Percentiles rank a stretch among this genome's conserved stretches.
Conservation (phyloP, 2,888 invertebrate genomes). For the Sinotaia quadrata region DNA sequence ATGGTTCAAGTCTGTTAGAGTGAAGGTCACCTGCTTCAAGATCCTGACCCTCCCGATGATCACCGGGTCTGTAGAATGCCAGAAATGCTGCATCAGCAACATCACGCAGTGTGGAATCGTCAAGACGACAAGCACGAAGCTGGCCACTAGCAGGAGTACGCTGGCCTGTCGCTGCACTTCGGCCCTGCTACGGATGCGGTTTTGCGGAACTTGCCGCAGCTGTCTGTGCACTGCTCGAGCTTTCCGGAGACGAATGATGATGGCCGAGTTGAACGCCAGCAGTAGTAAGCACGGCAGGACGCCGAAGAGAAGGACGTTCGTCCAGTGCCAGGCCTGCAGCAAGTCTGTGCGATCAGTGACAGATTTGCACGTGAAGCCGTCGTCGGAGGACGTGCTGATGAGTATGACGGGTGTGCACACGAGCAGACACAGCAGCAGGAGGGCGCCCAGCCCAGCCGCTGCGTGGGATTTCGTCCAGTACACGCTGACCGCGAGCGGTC, state of each 20-base stretch:
- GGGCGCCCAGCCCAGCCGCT: constrained; percentile 26
- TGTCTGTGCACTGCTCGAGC: too few relatives aligned
- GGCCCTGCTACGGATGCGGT: too few relatives aligned
- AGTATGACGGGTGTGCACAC: constrained; percentile 46
- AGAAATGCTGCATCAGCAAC: constrained; percentile 44
- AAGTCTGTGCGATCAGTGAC: constrained; percentile 34
- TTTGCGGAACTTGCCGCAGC: too few relatives aligned
- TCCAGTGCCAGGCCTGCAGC: constrained; percentile 50
- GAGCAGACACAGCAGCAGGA: constrained; percentile 43
- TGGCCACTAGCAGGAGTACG: constrained; percentile 47
- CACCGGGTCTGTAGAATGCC: constrained; percentile 38
- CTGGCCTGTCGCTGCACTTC: constrained; percentile 48
- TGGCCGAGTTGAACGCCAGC: constrained; percentile 45
- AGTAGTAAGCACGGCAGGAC: constrained; percentile 47
- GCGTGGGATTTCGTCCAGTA: constrained; percentile 45
- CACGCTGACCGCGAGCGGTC: constrained; percentile 49
- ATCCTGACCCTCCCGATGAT: constrained; percentile 43
- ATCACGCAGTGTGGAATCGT: constrained; percentile 50
- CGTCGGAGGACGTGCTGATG: constrained; percentile 10
- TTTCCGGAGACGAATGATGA: constrained; percentile 43
- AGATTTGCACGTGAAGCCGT: constrained; percentile 34
- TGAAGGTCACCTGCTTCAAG: constrained; percentile 39
- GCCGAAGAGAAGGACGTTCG: constrained; percentile 48
- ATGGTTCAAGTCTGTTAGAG: constrained; percentile 49
- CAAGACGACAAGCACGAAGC: constrained; percentile 47